Base-by-base conservation (phyloP, 1,140 invertebrate species). In the Eriocheir sinensis region DNA sequence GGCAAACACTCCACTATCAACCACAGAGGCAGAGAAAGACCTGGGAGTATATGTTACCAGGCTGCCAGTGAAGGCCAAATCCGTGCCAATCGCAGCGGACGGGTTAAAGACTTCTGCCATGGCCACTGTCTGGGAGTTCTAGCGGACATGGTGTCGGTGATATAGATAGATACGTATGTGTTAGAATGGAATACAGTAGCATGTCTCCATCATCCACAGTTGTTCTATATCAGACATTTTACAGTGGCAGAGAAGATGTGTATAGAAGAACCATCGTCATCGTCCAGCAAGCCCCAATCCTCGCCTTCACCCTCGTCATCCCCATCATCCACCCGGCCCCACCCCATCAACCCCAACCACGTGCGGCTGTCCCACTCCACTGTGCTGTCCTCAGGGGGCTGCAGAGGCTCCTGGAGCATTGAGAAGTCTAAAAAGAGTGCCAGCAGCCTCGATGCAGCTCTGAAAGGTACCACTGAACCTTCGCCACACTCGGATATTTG, bases 371-470 rank as follows among this genome's bases (percentile, higher is more conserved):
- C 93, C 44, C 95, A 96, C 89, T 95, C 95, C 88, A 79, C 95
- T 30, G 91, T 96, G 3, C 95, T 93, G 30, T 96, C 96, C 88
- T 96, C 98, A 96, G 96, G 96, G 4, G 97, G 97, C 17, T 96
- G 97, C 0, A 97, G 97, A 80, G 97, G 97, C 40, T 98, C 98
- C 9, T 99, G 98, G 97, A 98, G 98, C 96, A 98, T 98, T 91
- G 96, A 97, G 96, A 98, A 97, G 96, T 97, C 96, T 95, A 97
- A 97, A 96, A 97, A 96, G 96, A 96, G 34, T 30, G 17, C 88
- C 44, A 93, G 60, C n/a, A 27, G 86, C 86, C 27, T 85, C 36
- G 44, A 91, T 21, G 90, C 48, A 8, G 48, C 40, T 30, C 48
- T 95, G 0, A 95, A 91, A 94, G 95, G 95, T 89, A 44, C 32